Percentiles rank a stretch among this genome's conserved stretches.
Evolutionary conservation across 2,888 invertebrate genomes (phyloP).

Genomic region (Orthonevra nobilis): DNA sequence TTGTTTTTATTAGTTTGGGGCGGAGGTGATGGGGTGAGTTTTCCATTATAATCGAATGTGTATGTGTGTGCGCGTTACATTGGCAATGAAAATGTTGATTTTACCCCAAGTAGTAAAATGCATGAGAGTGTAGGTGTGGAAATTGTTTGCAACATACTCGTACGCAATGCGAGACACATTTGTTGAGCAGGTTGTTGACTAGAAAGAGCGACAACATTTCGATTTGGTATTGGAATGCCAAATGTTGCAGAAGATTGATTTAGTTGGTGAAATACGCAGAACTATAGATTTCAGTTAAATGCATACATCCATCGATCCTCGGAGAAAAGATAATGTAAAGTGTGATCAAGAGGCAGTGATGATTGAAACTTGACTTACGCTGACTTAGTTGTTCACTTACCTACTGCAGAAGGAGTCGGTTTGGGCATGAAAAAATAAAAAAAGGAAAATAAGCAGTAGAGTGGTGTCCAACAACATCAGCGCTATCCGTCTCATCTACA

Average conservation of each 20-base stretch:
- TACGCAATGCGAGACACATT: neutral
- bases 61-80: conserved; percentile 4
- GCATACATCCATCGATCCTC: too few relatives aligned
- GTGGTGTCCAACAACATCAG: too few relatives aligned
- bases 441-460: too few relatives aligned
- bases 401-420: too few relatives aligned
- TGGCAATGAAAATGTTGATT: conserved; percentile 71
- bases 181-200: conserved; percentile 35
- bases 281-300: too few relatives aligned
- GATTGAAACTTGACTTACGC: too few relatives aligned
- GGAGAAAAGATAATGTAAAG: too few relatives aligned
- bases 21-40: conserved; percentile 19
- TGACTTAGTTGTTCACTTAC: too few relatives aligned
- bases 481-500: too few relatives aligned
- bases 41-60: neutral
- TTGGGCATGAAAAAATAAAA: too few relatives aligned
- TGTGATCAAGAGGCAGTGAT: too few relatives aligned
- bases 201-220: conserved; percentile 6
- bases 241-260: neutral
- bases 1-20: neutral
- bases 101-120: conserved; percentile 84
- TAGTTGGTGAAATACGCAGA: too few relatives aligned
- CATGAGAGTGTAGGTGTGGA: conserved; percentile 19
- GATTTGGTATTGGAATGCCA: neutral
- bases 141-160: neutral